phyloP scores from a whole-genome alignment of 2,888 invertebrate species.

The Entomobrya multifasciata region DNA sequence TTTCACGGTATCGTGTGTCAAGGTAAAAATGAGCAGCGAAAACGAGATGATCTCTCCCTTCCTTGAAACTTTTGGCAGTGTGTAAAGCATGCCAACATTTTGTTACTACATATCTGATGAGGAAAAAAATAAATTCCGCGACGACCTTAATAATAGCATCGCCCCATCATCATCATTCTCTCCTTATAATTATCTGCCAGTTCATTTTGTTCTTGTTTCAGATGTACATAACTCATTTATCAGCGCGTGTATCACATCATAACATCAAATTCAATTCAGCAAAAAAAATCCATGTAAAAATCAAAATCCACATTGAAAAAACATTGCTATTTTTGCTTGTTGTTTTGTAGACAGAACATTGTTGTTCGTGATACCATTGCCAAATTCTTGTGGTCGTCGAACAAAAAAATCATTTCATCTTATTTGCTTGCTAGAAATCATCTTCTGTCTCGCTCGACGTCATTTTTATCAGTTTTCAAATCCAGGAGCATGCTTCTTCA shows the following conservation, averaged over 20 bases:
- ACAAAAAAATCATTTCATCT: not conserved
- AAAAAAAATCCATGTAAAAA: not conserved
- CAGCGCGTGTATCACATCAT: not conserved
- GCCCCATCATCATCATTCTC: not conserved
- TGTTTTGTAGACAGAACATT: too few species aligned
- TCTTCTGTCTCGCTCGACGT: not conserved
- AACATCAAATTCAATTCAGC: not conserved
- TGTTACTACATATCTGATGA: not conserved
- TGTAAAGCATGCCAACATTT: not conserved
- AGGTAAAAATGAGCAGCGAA: not conserved
- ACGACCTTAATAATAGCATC: not conserved
- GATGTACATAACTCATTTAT: not conserved
- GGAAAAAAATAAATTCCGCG: not conserved
- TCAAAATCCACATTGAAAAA: not conserved
- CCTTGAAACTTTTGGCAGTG: not conserved
- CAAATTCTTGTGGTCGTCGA: not conserved
- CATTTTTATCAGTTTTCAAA: not conserved
- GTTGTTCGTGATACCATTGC: not conserved
- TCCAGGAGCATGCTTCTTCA: not conserved
- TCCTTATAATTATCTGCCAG: not conserved
- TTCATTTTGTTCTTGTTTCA: not conserved
- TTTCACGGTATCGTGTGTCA: not conserved
- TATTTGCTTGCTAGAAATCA: not conserved
- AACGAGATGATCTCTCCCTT: too few species aligned
- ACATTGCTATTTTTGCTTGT: not conserved